Conservation (phyloP, 2,113 vertebrate species). For the Mystacornis crossleyi region DNA sequence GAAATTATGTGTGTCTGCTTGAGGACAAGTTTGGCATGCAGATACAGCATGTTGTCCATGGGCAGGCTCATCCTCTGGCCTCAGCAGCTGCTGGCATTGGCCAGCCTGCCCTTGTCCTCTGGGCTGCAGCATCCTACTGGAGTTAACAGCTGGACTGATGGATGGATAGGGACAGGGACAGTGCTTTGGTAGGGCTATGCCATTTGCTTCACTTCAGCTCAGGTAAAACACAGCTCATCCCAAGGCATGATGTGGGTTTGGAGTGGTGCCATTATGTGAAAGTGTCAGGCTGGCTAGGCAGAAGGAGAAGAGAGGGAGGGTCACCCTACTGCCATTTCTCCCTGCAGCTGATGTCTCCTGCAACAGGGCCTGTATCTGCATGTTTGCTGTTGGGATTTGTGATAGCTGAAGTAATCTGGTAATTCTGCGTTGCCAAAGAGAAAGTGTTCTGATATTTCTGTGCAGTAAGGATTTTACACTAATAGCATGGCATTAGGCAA, state of each 20-base stretch:
- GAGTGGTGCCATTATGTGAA: not conserved
- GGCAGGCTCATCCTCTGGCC: not conserved
- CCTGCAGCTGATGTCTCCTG: not conserved
- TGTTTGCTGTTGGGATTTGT: not conserved
- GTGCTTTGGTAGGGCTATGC: not conserved
- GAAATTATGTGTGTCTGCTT: not conserved
- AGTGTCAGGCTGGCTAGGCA: too few species aligned
- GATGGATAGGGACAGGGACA: not conserved
- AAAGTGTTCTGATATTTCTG: not conserved
- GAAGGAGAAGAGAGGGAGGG: not conserved
- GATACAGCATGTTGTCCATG: rapidly evolving
- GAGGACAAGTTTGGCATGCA: not conserved
- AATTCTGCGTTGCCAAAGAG: not conserved
- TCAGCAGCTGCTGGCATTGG: not conserved
- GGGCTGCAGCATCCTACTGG: not conserved
- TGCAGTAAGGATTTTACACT: not conserved
- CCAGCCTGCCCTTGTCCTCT: rapidly evolving
- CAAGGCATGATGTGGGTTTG: rapidly evolving
- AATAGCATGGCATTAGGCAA: not conserved
- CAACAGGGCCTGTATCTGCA: not conserved
- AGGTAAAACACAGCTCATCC: not conserved
- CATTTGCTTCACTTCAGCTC: not conserved
- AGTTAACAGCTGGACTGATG: not conserved
- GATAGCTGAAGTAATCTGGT: not conserved
- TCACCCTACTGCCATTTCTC: not conserved